phyloP scores from a whole-genome alignment of 2,888 invertebrate genomes.

The Actias luna region DNA sequence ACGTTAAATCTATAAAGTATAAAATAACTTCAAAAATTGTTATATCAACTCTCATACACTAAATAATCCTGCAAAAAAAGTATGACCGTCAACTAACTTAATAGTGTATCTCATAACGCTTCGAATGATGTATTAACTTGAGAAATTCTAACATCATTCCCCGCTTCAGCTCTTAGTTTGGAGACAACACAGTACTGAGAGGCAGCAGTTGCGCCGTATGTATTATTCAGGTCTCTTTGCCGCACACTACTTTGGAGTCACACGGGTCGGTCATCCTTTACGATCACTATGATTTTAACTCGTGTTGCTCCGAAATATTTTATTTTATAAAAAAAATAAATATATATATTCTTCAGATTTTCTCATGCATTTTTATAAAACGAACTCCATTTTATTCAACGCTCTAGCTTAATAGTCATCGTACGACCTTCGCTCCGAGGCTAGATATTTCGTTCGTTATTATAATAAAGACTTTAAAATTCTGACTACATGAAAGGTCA shows the following conservation, averaged over 20 bases:
- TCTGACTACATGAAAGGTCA: too few relatives aligned
- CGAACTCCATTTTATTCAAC: too few relatives aligned
- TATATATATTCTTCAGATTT: too few relatives aligned
- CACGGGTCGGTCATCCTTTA: constrained; percentile 33
- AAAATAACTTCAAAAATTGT: too few relatives aligned
- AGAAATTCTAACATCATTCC: constrained; percentile 12
- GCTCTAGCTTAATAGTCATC: background rate
- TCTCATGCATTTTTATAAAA: background rate
- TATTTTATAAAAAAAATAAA: constrained; percentile 7
- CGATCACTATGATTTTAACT: constrained; percentile 28
- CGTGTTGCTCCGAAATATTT: constrained; percentile 9
- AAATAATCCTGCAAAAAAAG: too few relatives aligned
- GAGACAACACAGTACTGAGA: constrained; percentile 41
- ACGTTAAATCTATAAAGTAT: too few relatives aligned
- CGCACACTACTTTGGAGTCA: constrained; percentile 38
- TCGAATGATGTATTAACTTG: too few relatives aligned
- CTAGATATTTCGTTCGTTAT: background rate
- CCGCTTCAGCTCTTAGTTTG: constrained; percentile 28
- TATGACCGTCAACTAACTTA: too few relatives aligned
- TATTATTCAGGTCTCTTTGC: constrained; percentile 55
- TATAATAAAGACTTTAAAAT: background rate
- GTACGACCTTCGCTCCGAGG: background rate
- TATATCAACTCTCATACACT: too few relatives aligned
- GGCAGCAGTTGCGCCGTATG: constrained; percentile 53
- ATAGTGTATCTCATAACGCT: too few relatives aligned